Evolutionary conservation across 2,888 invertebrate species (phyloP), one percentile per base, ranked within the genome.

Genomic region (Volucella bombylans): DNA sequence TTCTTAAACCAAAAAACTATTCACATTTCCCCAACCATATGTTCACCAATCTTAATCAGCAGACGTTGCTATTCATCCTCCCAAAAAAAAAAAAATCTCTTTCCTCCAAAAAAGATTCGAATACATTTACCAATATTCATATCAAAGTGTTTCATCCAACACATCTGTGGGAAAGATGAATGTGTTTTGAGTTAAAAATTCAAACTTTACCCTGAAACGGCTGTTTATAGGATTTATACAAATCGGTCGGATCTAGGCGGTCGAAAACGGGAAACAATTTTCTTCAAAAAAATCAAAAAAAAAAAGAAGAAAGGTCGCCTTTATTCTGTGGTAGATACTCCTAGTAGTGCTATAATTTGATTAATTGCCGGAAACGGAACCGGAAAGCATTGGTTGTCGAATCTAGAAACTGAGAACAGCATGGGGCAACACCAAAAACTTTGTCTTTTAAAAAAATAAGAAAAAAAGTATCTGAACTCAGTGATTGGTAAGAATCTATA

Each of bases 281-380:
- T 31, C 31, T 31, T 31, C 31, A 31, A 31, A 39, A 4, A 15
- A 12, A 14, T 11, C 15, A 38, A 69, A n/a, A 10, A 52, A 50
- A 62, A 59, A 55, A 23, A 59, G 47, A 54, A 12, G 23, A 11
- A 39, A 41, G 59, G 31, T 50, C 14, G 9, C 10, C 23, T 23
- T 59, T 31, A 67, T 31, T 49, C 61, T 41, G 41, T 38, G 65
- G 54, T 55, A 61, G 47, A 49, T n/a, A 49, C 14, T 49, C 14
- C 52, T 76, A 68, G 76, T 85, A 81, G 76, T 73, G 77, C 78
- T 73, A 86, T 77, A 86, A 78, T 86, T 86, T 86, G 86, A 86
- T 86, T 86, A 86, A 86, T 86, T 82, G 77, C 68, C 82, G 86
- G 86, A 86, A 86, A 31, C 65, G 86, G 80, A 82, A 81, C 72